Percentiles rank a stretch among this genome's conserved stretches.
Conservation (phyloP, 2,797 vertebrate genomes). For the Alcedo atthis region DNA sequence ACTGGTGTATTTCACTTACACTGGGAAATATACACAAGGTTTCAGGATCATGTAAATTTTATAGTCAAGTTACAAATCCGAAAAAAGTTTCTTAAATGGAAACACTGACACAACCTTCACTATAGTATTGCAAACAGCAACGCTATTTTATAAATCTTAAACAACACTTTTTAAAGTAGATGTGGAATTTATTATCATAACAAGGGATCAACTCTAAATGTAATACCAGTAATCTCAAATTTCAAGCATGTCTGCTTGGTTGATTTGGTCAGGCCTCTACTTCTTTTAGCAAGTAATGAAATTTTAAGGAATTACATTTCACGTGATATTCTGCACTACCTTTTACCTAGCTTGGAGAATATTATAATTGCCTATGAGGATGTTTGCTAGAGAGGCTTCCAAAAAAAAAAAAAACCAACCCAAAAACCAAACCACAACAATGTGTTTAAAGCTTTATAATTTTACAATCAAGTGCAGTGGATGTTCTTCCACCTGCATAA, state of each 20-base stretch:
- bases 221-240: slow-evolving; percentile 27
- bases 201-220: slow-evolving; percentile 54
- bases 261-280: slow-evolving; percentile 35
- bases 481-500: not conserved
- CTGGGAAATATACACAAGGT: slow-evolving; percentile 76
- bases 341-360: not conserved
- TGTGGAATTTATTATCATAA: slow-evolving; percentile 30
- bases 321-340: not conserved
- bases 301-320: slow-evolving; percentile 32
- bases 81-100: slow-evolving; percentile 83
- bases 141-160: slow-evolving; percentile 74
- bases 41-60: slow-evolving; percentile 80
- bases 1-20: slow-evolving; percentile 7
- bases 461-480: not conserved
- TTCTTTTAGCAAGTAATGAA: slow-evolving; percentile 28
- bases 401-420: no score
- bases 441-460: not conserved
- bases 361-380: not conserved
- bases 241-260: not conserved
- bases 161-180: slow-evolving; percentile 60
- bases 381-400: slow-evolving; percentile 18
- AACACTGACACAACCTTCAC: slow-evolving; percentile 86
- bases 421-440: not conserved
- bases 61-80: slow-evolving; percentile 81
- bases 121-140: slow-evolving; percentile 84